Base-by-base conservation (phyloP, 2,797 vertebrate genomes). In the Oophaga sylvatica region DNA sequence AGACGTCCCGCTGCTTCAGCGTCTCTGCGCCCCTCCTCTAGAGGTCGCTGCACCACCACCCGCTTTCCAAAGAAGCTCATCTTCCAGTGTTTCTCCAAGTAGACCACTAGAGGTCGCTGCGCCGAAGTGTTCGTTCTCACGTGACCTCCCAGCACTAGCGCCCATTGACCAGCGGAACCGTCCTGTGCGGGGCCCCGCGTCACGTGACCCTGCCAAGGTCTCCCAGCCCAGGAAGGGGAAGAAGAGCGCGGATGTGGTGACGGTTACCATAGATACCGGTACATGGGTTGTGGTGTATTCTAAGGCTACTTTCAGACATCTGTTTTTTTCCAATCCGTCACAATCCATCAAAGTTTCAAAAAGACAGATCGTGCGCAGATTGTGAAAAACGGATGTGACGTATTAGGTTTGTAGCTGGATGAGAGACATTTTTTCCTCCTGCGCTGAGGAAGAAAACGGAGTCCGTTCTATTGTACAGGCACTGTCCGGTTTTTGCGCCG, bases 251-350 rank as follows among this genome's bases (percentile, higher is more conserved):
- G 82, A 84, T 15, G 71, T 17, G 1, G 48, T 88, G 5, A 88
- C 82, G 8, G 87, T 88, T 7, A 31, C 57, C 29, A 81, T 88
- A 73, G 87, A 88, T 26, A 17, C 87, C 0, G 87, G 87, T 88
- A 85, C 20, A 17, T 53, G 48, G 35, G 35, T 2, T 41, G 35
- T 41, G 35, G 35, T 26, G 26, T 26, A 26, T 26, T 26, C 26
- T 26, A 26, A 26, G 26, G 26, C 26, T 26, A 26, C 26, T 26
- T 26, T 26, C 26, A 26, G 26, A 26, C 26, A 26, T 26, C 26
- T 26, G 26, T 26, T 26, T 26, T 26, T 26, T 26, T 26, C 26
- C 26, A 26, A 26, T 26, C 26, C 26, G 26, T 26, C 26, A 26
- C 26, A 26, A 26, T 26, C 26, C 26, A 26, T 26, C 26, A 26